Percentiles rank a stretch among this genome's conserved stretches.
phyloP scores from a whole-genome alignment of 2,113 vertebrate genomes.

The Speoplatyrhinus poulsoni region DNA sequence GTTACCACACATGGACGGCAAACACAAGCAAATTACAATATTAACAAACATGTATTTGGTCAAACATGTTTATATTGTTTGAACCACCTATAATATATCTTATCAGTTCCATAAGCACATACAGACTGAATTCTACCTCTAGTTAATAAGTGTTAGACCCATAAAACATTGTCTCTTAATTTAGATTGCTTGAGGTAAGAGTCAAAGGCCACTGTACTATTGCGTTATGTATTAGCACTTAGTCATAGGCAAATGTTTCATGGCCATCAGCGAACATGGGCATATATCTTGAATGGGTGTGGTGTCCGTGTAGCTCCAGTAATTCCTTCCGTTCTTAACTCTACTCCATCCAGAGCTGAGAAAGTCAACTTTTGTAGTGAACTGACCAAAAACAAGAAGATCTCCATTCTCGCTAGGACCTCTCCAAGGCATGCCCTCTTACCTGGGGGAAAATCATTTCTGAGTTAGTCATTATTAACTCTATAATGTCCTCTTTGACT shows the following conservation, averaged over 20 bases:
- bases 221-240: background rate
- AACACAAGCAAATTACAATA: no score
- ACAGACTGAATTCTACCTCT: no score
- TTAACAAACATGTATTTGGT: no score
- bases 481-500: no score
- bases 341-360: constrained; percentile 50
- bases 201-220: background rate
- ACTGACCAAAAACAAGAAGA: constrained; percentile 84
- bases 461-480: background rate
- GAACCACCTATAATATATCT: no score
- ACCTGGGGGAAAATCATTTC: constrained; percentile 62
- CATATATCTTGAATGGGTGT: constrained; percentile 67
- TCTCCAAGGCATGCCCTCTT: constrained; percentile 82
- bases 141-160: no score
- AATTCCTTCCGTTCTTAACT: constrained; percentile 52
- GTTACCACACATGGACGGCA: no score
- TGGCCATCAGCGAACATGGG: constrained; percentile 56
- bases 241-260: background rate
- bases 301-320: constrained; percentile 53
- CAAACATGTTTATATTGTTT: no score
- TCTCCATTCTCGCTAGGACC: constrained; percentile 78
- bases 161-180: background rate
- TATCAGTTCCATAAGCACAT: no score
- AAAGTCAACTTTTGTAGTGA: constrained; percentile 83
- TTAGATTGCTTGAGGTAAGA: background rate